phyloP scores from a whole-genome alignment of 2,888 invertebrate species.

The Cheilosia pagana region DNA sequence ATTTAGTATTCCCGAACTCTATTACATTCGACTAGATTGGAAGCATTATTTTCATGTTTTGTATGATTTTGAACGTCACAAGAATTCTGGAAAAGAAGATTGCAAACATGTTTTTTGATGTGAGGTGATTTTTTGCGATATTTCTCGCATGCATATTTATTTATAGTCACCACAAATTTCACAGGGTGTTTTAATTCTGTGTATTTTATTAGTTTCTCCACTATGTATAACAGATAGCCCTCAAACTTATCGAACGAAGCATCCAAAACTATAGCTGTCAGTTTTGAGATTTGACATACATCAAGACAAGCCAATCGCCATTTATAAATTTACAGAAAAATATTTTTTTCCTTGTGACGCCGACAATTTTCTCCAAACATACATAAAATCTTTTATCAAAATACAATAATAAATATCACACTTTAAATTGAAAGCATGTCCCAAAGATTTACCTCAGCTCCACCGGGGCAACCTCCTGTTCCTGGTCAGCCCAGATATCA shows the following conservation, averaged over 20 bases:
- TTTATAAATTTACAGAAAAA: slow-evolving; percentile 33
- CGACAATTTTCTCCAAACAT: slow-evolving; percentile 1
- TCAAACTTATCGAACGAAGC: not conserved
- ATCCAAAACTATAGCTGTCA: slow-evolving; percentile 29
- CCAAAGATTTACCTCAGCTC: slow-evolving; percentile 81
- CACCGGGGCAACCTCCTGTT: slow-evolving; percentile 78
- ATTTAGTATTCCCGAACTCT: no score
- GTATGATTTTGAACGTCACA: no score
- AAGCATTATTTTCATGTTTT: no score
- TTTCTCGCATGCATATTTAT: no score
- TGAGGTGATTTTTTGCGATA: no score
- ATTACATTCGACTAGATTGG: no score
- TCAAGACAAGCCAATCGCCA: slow-evolving; percentile 48
- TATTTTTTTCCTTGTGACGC: slow-evolving; percentile 25
- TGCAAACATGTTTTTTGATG: no score
- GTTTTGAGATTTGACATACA: slow-evolving; percentile 39
- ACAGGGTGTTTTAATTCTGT: no score
- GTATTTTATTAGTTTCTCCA: no score
- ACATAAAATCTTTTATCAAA: not conserved
- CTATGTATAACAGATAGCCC: no score
- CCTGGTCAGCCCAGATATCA: slow-evolving; percentile 82
- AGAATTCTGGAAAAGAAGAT: no score
- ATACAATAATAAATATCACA: not conserved
- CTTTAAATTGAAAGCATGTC: slow-evolving; percentile 77
- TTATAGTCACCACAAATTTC: no score